Conservation (phyloP, 2,888 invertebrate genomes). For the Cerceris ruficornis region DNA sequence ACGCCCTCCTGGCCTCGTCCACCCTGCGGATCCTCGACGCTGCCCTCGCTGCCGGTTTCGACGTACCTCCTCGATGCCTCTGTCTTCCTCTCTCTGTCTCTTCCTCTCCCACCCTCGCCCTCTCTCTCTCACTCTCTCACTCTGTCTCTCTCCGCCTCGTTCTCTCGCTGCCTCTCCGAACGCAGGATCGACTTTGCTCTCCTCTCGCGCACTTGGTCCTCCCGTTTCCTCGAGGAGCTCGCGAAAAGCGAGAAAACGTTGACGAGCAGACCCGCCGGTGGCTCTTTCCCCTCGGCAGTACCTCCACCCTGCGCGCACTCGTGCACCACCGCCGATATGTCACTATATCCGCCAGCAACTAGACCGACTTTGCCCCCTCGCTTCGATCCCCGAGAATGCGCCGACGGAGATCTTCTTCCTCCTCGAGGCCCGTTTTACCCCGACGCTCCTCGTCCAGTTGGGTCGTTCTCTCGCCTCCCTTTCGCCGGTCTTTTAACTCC, state of each 20-base stretch:
- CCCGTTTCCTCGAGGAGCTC: too few species aligned
- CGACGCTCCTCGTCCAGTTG: neutral
- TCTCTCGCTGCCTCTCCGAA: too few species aligned
- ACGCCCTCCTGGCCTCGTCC: slow-evolving; percentile 1
- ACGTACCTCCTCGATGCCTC: too few species aligned
- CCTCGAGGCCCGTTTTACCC: neutral
- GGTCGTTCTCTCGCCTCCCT: neutral
- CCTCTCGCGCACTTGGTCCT: too few species aligned
- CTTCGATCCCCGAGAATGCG: neutral
- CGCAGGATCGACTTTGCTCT: too few species aligned
- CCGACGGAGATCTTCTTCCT: neutral
- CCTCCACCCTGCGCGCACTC: slow-evolving; percentile 52
- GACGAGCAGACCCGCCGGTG: slow-evolving; percentile 9
- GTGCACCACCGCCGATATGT: slow-evolving; percentile 47
- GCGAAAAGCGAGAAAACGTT: neutral
- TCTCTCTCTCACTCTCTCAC: too few species aligned
- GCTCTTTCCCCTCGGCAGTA: slow-evolving; percentile 18
- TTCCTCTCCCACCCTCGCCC: too few species aligned
- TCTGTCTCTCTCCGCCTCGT: too few species aligned
- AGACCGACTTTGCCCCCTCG: neutral
- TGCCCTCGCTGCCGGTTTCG: too few species aligned
- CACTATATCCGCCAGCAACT: slow-evolving; percentile 24
- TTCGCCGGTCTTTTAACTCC: neutral
- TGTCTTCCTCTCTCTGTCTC: too few species aligned
- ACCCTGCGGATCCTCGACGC: neutral